Conservation (phyloP, 2,113 vertebrate species). For the Forbesichthys papilliferus region DNA sequence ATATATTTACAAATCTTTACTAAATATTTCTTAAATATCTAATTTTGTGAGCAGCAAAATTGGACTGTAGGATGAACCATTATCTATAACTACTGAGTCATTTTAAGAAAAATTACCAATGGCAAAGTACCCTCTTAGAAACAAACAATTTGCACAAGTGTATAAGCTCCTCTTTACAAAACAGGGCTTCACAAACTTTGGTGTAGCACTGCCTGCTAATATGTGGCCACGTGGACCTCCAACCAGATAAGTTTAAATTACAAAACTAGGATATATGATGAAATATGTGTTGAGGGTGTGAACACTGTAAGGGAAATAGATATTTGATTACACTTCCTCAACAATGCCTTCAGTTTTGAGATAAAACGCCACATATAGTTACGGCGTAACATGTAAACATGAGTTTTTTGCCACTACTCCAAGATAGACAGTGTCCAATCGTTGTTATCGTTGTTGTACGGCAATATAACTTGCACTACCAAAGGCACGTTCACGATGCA, state of each 20-base stretch:
- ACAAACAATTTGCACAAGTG: background rate
- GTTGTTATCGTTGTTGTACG: constrained; percentile 8
- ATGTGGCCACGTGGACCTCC: constrained; percentile 16
- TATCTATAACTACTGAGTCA: background rate
- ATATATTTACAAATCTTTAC: constrained; percentile 20
- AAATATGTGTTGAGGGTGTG: constrained; percentile 15
- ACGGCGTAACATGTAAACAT: background rate
- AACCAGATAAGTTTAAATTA: background rate
- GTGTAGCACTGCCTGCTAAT: constrained; percentile 18
- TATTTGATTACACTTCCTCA: background rate
- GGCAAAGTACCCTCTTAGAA: background rate
- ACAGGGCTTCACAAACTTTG: background rate
- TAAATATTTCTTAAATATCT: constrained; percentile 8
- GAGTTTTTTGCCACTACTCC: background rate
- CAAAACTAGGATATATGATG: background rate
- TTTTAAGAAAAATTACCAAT: constrained; percentile 22
- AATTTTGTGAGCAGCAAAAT: constrained; percentile 25
- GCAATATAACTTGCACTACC: background rate
- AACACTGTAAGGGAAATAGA: background rate
- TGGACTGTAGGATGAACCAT: background rate
- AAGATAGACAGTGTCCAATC: constrained; percentile 15
- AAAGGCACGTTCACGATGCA: constrained; percentile 4
- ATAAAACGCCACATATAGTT: background rate
- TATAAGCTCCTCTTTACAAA: background rate
- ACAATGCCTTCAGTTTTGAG: background rate